Evolutionary conservation across 2,888 invertebrate genomes (phyloP), one percentile per base, ranked within the genome.

Genomic region (Cetonia aurata): DNA sequence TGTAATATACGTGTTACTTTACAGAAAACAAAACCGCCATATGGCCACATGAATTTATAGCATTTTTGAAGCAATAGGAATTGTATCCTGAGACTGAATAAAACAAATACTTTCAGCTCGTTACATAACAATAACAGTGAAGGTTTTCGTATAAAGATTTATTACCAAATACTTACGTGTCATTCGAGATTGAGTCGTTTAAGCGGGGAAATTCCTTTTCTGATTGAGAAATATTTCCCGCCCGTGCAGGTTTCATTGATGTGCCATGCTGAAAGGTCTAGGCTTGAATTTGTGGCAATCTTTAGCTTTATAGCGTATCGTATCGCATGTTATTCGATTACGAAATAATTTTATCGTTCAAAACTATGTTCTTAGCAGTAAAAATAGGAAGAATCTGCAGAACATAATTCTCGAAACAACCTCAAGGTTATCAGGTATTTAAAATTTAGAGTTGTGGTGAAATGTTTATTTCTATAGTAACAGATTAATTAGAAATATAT

Each of bases 141-240:
- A 19, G 10, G 33, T 33, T 33, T 8, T 31, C 13, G 13, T 4
- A 53, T 9, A 19, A 59, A 59, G 44, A 44, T 59, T 25, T 59
- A 42, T 44, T 15, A 19, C 17, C 59, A 59, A 59, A 41, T 42
- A 19, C 19, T 17, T 17, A 10, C 41, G 15, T 19, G n/a, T 13
- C 17, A 19, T n/a, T 17, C 48, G 44, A 59, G 44, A 59, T 59
- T 59, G 59, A 59, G 59, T 59, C 59, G 44, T 59, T 44, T 44
- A 25, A 59, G 17, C 12, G 8, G 13, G 44, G 17, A 44, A 44
- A 59, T 59, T 59, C 59, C 59, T 59, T 59, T 44, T 44, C 31
- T 44, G 42, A 59, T 59, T 59, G 59, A 44, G 25, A 59, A 44
- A 59, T 59, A 59, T 59, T 41, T 59, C 44, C 46, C 31, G 13